Percentiles rank a stretch among this genome's conserved stretches.
Conservation (phyloP, 2,888 invertebrate genomes). For the Drosophila kuntzei region DNA sequence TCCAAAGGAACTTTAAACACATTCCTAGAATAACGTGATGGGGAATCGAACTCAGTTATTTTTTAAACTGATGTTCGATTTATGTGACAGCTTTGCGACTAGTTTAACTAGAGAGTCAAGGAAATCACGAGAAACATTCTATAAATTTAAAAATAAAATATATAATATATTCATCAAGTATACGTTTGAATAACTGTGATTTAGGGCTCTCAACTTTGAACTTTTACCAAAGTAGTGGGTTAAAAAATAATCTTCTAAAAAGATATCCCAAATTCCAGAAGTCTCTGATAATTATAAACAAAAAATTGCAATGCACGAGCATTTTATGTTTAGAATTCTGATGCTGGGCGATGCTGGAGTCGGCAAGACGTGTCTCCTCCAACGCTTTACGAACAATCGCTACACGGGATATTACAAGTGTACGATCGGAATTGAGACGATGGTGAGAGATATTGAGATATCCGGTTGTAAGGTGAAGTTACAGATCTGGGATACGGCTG, state of each 20-base stretch:
- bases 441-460: constrained; percentile 99
- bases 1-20: too few species aligned
- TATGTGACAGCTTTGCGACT: too few species aligned
- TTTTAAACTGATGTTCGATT: too few species aligned
- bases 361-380: constrained; percentile 98
- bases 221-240: not conserved
- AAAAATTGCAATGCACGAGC: not conserved
- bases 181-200: not conserved
- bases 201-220: not conserved
- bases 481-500: constrained; percentile 98
- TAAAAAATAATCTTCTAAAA: not conserved
- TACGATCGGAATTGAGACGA: constrained; percentile 99
- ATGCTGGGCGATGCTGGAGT: constrained; percentile 99
- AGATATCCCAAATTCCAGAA: not conserved
- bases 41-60: too few species aligned
- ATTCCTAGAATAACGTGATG: too few species aligned
- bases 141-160: too few species aligned
- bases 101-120: too few species aligned
- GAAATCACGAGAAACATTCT: too few species aligned
- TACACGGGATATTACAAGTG: constrained; percentile 99
- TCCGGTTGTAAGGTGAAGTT: constrained; percentile 98
- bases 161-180: not conserved
- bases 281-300: not conserved
- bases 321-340: constrained; percentile 93
- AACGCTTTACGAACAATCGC: constrained; percentile 99